Evolutionary conservation across 2,888 invertebrate species (phyloP).

Genomic region (Ormyrus labotus): DNA sequence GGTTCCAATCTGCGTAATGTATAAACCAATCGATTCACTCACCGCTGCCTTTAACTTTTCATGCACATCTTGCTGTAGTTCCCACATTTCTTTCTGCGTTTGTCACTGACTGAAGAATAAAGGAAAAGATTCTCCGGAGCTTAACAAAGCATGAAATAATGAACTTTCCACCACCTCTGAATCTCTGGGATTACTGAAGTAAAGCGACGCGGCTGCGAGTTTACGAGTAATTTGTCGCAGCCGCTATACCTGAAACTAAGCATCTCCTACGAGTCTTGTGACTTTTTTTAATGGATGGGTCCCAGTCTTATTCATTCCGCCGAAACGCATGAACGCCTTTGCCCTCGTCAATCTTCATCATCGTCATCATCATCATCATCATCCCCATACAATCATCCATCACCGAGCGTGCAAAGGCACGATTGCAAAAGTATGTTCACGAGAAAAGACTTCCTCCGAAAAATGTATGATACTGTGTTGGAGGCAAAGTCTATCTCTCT

Average conservation of each 20-base stretch:
- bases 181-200: slow-evolving; percentile 5
- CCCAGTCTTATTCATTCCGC: no score
- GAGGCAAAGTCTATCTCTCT: slow-evolving; percentile 28
- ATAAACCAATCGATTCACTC: slow-evolving; percentile 16
- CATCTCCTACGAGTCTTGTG: no score
- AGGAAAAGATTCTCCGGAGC: no score
- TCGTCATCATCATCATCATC: slow-evolving; percentile 13
- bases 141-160: background rate
- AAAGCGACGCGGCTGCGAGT: slow-evolving; percentile 34
- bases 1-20: background rate
- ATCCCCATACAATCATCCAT: background rate
- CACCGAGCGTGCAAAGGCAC: background rate
- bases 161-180: background rate
- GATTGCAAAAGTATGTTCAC: no score
- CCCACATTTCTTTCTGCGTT: background rate
- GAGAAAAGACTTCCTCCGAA: slow-evolving; percentile 42
- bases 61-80: background rate
- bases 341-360: background rate
- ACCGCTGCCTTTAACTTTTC: slow-evolving; percentile 30
- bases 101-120: background rate
- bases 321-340: no score
- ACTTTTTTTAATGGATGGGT: no score
- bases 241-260: background rate
- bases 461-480: slow-evolving; percentile 39
- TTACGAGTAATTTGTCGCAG: slow-evolving; percentile 35